Evolutionary conservation across 2,888 invertebrate species (phyloP).

Genomic region (Himalopsyche anomala): DNA sequence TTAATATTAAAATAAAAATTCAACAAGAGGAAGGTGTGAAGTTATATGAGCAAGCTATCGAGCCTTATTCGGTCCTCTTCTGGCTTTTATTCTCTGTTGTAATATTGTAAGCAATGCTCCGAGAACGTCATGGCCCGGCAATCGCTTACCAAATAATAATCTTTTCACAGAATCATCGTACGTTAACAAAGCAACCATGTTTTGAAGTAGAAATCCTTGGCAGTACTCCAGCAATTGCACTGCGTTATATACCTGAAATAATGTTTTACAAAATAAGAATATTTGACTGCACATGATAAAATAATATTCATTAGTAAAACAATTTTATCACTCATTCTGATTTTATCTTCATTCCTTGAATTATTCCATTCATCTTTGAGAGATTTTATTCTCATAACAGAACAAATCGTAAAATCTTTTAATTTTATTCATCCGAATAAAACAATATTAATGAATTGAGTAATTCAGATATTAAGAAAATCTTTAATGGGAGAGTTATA

Average conservation of each 20-base stretch:
- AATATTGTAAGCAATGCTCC: constrained; percentile 87
- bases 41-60: constrained; percentile 48
- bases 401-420: no score
- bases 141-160: constrained; percentile 90
- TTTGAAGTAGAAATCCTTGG: constrained; percentile 92
- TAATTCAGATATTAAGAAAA: no score
- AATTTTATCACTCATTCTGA: no score
- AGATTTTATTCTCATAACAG: no score
- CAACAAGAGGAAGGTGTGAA: neutral
- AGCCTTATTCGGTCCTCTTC: constrained; percentile 68
- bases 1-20: constrained; percentile 17
- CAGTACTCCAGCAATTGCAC: constrained; percentile 91
- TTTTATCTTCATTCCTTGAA: no score
- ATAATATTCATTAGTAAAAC: no score
- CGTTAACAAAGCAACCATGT: constrained; percentile 94
- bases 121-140: constrained; percentile 93
- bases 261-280: neutral
- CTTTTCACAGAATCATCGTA: constrained; percentile 94
- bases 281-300: neutral
- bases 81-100: constrained; percentile 87
- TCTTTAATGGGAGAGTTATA: no score
- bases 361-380: no score
- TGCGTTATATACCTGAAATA: constrained; percentile 89
- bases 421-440: no score
- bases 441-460: no score